Evolutionary conservation across 2,888 invertebrate species (phyloP), one percentile per base, ranked within the genome.

Genomic region (Cabera pusaria): DNA sequence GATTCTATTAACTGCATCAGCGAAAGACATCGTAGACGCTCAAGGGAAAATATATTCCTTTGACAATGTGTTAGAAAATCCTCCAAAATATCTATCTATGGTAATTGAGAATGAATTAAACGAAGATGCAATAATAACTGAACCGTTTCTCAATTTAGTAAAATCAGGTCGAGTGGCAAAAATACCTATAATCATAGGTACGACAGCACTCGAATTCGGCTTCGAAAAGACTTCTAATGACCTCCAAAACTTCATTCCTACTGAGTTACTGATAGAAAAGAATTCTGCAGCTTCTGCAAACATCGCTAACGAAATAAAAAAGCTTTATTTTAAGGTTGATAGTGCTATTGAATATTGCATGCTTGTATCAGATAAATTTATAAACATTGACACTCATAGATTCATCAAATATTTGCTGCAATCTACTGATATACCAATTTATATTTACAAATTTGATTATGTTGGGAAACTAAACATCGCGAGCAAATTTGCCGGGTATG

Each of bases 91-190:
- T 0, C 84, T 84, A 32, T 53, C 48, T 0, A 47, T 73, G 0
- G 81, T 86, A 0, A 55, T 87, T 0, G 88, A 88, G 44, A 84
- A 79, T 8, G 86, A 87, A 39, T 88, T 86, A 0, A 76, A 69
- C 0, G 78, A 82, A 0, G 84, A 86, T 49, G 68, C 80, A 0
- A 63, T 78, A 1, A 38, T 83, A 2, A 78, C 76, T 0, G 87
- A 88, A 41, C 50, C 78, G 0, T 85, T 82, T 18, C 61, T 72
- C 2, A 72, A 82, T 16, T 21, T 84, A 1, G 24, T 88, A 0
- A 81, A 75, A 1, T 83, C 86, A 0, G 88, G 88, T 0, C 59
- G 85, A 6, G 60, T 79, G 0, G 72, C 85, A 0, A 68, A 85
- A 3, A 47, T 75, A 0, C 87, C 88, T 0, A 49, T 80, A 1